A percentile compares a stretch with the other conserved stretches of the same genome.
Evolutionary conservation across 2,797 vertebrate species (phyloP).

Genomic region (Myotis daubentonii): DNA sequence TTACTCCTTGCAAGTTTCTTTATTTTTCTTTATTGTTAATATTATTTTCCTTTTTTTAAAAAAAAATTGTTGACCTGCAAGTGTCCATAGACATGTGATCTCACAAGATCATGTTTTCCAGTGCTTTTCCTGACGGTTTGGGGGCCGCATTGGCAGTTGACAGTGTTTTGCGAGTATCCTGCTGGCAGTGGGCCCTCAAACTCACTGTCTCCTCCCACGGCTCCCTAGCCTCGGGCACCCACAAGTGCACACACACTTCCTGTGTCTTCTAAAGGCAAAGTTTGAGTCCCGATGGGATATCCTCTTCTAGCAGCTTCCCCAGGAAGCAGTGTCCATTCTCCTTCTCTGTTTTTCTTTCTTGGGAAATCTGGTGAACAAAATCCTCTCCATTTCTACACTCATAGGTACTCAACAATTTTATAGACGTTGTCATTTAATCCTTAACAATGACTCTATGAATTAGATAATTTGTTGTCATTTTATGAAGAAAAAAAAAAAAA

Average conservation of each 20-base stretch:
- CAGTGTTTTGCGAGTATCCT: background rate
- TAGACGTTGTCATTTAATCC: background rate
- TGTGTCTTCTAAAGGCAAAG: background rate
- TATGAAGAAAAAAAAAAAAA: background rate
- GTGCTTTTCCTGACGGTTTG: background rate
- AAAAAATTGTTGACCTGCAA: background rate
- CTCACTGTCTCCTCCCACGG: background rate
- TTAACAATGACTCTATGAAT: background rate
- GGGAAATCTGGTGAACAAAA: conserved; percentile 2
- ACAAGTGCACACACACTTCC: background rate
- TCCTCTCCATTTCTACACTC: background rate
- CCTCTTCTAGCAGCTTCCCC: background rate
- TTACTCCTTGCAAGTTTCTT: background rate
- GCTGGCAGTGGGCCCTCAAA: background rate
- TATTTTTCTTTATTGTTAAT: background rate
- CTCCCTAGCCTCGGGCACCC: background rate
- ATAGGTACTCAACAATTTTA: background rate
- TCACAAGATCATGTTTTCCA: background rate
- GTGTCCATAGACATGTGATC: background rate
- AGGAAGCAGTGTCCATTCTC: background rate
- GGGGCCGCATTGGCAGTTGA: no score
- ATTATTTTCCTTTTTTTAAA: background rate
- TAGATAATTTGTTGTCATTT: background rate
- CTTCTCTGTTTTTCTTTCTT: background rate
- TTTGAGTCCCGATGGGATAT: background rate